phyloP scores from a whole-genome alignment of 2,113 vertebrate genomes.

The Otus sunia region DNA sequence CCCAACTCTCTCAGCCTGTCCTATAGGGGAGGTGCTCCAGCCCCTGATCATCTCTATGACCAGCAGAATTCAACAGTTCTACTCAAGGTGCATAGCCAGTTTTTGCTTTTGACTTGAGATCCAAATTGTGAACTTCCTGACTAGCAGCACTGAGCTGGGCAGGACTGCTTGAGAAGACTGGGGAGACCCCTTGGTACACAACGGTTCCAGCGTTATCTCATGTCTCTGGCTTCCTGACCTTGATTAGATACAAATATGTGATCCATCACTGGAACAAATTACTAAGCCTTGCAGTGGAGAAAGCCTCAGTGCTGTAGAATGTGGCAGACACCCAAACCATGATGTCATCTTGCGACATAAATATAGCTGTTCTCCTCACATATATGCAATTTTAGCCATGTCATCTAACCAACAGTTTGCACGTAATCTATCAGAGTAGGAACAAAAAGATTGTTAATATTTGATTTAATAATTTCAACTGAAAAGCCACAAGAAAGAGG shows the following conservation, averaged over 20 bases:
- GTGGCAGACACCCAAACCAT: neutral
- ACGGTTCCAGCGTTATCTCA: neutral
- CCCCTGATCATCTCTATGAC: no score
- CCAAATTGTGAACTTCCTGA: neutral
- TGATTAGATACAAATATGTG: neutral
- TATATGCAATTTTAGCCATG: neutral
- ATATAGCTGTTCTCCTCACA: neutral
- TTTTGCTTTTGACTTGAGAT: neutral
- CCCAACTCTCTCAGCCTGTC: no score
- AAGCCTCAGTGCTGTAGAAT: neutral
- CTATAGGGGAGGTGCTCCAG: no score
- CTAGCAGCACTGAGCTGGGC: neutral
- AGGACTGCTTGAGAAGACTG: neutral
- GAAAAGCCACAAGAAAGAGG: neutral
- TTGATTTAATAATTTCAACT: neutral
- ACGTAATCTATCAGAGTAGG: neutral
- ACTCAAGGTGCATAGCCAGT: neutral
- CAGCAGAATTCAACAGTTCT: neutral
- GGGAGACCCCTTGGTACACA: neutral
- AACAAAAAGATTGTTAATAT: neutral
- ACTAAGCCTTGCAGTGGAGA: neutral
- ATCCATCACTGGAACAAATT: neutral
- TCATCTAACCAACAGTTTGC: neutral
- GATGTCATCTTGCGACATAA: neutral
- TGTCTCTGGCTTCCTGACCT: neutral